Conservation (phyloP, 2,113 vertebrate species). For the Cathartes aura region DNA sequence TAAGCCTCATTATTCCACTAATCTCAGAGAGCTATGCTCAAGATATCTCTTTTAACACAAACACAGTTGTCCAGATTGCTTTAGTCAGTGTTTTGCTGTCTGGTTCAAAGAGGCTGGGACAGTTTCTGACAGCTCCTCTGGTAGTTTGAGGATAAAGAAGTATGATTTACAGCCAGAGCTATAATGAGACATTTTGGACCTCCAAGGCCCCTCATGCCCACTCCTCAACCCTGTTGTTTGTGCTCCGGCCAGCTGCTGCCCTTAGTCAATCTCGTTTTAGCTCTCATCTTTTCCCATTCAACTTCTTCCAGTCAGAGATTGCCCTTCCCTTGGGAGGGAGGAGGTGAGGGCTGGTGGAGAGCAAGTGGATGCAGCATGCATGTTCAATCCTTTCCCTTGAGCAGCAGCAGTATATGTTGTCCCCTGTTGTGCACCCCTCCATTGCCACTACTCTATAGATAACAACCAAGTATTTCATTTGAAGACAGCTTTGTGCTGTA, state of each 20-base stretch:
- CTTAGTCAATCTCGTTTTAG: not conserved
- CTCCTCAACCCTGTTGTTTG: not conserved
- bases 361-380: not conserved
- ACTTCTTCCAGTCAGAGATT: not conserved
- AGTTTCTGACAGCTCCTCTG: not conserved
- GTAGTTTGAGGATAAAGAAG: not conserved
- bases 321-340: not conserved
- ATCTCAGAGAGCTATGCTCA: not conserved
- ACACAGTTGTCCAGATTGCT: not conserved
- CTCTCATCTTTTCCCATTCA: not conserved
- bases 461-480: not conserved
- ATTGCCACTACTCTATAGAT: not conserved
- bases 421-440: not conserved
- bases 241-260: not conserved
- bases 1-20: not conserved
- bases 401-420: not conserved
- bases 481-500: not conserved
- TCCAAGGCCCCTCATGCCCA: not conserved
- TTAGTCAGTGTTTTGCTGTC: not conserved
- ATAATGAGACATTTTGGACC: not conserved
- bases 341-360: not conserved
- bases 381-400: fast-evolving
- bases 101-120: not conserved
- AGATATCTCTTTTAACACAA: not conserved
- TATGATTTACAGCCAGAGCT: not conserved